Base-by-base conservation (phyloP, 1,140 invertebrate species). In the Drosophila orosa region DNA sequence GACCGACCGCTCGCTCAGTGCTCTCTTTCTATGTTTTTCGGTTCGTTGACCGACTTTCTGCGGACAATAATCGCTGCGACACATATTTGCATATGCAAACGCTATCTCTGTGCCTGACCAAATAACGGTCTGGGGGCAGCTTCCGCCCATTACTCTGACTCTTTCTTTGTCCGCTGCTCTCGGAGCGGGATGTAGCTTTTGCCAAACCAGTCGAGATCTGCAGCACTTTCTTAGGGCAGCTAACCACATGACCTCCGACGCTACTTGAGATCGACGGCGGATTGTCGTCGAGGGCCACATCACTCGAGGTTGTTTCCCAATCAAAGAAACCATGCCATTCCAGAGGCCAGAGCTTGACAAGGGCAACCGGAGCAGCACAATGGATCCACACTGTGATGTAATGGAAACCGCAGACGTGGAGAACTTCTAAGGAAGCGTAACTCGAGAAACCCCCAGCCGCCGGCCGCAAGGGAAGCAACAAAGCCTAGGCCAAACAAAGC, bases 41-140 rank as follows among this genome's bases (percentile, higher is more conserved):
- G 83, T 82, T 86, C 81, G 82, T 86, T 82, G 82, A 82, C 83
- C 83, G 83, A 85, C 57, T 78, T 85, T 86, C 25, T 31, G 73
- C 29, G 29, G 33, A 17, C 42, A 69, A 68, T 73, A 73, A 55
- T 61, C 35, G 25, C 52, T 48, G 15, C 22, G 42, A 27, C 39
- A 61, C 12, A 74, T 37, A 61, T 61, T 67, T 67, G 54, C 35
- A 69, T 58, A 50, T 54, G 50, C 50, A 35, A 24, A 35, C 50
- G 19, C 19, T 35, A 27, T 69, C 42, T 63, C 33, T 52, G 35
- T 73, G 69, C 35, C 25, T 27, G 63, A 37, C 63, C 42, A 19
- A 66, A 45, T 63, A 47, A 48, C 59, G 60, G 19, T 3, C 44
- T 66, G 44, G 44, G n/a, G 33, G 5, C 56, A 61, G 60, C 33